These are phyloP conservation scores for Paracanthobrama guichenoti DNA, from an alignment of 2,113 vertebrate species.

Conservation along the genomic window DNA sequence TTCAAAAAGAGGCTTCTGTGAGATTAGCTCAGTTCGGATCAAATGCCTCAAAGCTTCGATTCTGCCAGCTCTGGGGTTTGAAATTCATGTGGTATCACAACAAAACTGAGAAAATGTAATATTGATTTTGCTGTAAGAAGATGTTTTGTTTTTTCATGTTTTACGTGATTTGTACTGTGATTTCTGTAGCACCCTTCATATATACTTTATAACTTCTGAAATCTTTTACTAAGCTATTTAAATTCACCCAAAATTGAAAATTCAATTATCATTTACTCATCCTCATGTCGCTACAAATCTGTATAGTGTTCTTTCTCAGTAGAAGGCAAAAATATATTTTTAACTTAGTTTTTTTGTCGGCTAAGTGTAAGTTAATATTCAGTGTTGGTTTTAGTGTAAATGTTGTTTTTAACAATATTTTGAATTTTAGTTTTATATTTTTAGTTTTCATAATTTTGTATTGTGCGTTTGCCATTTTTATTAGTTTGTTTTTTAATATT, in stretches of 20 bases:
- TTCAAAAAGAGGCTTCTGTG: conserved; percentile 25
- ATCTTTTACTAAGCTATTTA: background rate
- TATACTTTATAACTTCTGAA: background rate
- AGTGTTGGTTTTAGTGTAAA: background rate
- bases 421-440: background rate
- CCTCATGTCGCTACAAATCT: background rate
- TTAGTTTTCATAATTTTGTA: background rate
- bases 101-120: conserved; percentile 6
- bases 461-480: background rate
- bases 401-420: background rate
- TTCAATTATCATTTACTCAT: background rate
- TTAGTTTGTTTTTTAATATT: background rate
- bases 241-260: conserved; percentile 36
- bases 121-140: conserved; percentile 7
- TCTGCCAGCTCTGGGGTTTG: conserved; percentile 10
- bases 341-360: background rate
- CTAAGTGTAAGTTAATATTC: background rate
- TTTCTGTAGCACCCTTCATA: conserved; percentile 4
- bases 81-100: background rate
- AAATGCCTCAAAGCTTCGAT: conserved; percentile 17
- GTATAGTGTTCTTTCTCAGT: background rate
- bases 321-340: background rate
- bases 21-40: conserved; percentile 20
- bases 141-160: background rate
- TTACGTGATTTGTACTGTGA: conserved; percentile 20